phyloP scores from a whole-genome alignment of 64 coral and sea anemone genomes.

The Hydrozoanthus tunicans region DNA sequence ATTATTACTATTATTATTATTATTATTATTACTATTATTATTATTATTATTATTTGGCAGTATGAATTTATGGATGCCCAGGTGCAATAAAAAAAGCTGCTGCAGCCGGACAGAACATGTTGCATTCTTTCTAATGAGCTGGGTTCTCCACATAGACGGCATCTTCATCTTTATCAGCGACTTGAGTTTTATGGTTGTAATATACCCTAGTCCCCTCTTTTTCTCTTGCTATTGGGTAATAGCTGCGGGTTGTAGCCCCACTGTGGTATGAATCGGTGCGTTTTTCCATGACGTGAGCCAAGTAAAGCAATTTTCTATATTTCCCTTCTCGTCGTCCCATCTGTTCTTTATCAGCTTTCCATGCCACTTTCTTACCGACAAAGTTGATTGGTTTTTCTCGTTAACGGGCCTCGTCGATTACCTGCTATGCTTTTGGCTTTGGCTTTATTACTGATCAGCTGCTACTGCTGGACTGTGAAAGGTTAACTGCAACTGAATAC shows the following conservation, averaged over 20 bases:
- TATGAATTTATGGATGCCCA: too few relatives aligned
- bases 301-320: constrained; percentile 19
- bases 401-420: too few relatives aligned
- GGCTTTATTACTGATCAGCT: background rate
- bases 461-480: background rate
- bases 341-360: constrained; percentile 53
- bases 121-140: background rate
- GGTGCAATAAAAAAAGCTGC: too few relatives aligned
- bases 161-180: constrained; percentile 3
- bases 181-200: constrained; percentile 13
- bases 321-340: constrained; percentile 38
- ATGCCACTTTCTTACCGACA: constrained; percentile 40
- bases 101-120: background rate
- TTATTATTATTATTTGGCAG: too few relatives aligned
- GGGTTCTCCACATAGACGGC: background rate
- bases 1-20: too few relatives aligned
- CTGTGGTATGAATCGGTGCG: constrained; percentile 34
- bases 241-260: constrained; percentile 50
- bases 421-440: too few relatives aligned
- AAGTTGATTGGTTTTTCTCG: background rate
- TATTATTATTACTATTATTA: too few relatives aligned
- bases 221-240: background rate
- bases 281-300: constrained; percentile 3
- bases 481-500: constrained; percentile 9
- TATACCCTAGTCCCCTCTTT: background rate